Conservation (phyloP, 2,113 vertebrate species). For the Menura novaehollandiae region DNA sequence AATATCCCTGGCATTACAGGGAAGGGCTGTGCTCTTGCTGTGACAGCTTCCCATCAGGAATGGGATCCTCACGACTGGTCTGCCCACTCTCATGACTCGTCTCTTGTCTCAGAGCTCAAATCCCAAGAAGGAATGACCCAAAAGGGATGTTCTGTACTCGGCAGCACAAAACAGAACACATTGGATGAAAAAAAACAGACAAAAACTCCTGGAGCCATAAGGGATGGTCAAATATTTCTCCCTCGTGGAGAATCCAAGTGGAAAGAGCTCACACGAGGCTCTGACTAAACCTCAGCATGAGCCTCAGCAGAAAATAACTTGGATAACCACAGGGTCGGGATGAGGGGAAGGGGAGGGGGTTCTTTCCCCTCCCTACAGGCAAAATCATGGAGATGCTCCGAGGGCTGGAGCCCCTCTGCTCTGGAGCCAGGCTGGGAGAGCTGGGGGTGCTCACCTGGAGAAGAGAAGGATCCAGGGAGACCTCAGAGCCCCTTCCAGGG, state of each 20-base stretch:
- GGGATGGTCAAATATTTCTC: neutral
- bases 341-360: no score
- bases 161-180: neutral
- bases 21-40: neutral
- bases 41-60: neutral
- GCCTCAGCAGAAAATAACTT: neutral
- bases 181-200: neutral
- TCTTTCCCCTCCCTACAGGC: neutral
- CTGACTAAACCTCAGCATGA: neutral
- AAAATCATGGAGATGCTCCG: neutral
- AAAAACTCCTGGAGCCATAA: neutral
- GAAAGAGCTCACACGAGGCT: neutral
- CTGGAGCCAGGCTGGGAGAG: neutral
- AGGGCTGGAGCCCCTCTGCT: neutral
- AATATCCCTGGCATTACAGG: neutral
- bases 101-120: neutral
- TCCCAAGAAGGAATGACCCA: neutral
- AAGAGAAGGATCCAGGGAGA: neutral
- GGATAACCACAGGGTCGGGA: rapidly evolving
- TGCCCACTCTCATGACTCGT: neutral
- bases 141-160: neutral
- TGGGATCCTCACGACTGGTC: neutral
- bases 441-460: neutral
- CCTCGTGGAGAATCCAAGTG: rapidly evolving
- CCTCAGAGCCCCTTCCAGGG: neutral